Base-by-base conservation (phyloP, 1,140 invertebrate species). In the Plutomurus gul region DNA sequence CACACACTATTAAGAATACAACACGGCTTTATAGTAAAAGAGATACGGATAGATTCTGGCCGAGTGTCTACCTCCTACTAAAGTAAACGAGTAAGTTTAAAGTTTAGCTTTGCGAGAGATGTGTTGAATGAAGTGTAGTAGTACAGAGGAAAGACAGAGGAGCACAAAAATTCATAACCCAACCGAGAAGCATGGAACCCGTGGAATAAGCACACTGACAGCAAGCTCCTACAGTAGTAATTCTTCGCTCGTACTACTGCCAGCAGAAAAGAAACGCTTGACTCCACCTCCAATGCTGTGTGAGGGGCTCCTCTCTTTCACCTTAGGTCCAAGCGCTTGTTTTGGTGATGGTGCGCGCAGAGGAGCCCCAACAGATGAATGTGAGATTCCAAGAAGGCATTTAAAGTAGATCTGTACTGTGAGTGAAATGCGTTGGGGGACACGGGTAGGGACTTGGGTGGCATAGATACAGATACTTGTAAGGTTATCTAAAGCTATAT, bases 191-290 rank as follows among this genome's bases (percentile, higher is more conserved):
- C 56, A 65, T 65, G 56, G 56, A 65, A 65, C 56, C 56, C 56
- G 56, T 65, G 56, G 56, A 65, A 65, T 65, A 65, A 65, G 56
- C 56, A 65, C 56, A 65, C 56, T 65, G 56, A 65, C 56, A 65
- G 56, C 25, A 65, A 30, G 56, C 56, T 65, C 47, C 47, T 65
- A 65, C 56, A 65, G 56, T 65, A 65, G 56, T 65, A 65, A 65
- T 65, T 65, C 56, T 30, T 30, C n/a, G 10, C 56, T 13, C 36
- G 22, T 65, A 65, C 56, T 65, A 27, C 56, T 33, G 5, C 56
- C n/a, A 11, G 13, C 56, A 65, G 10, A 65, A 65, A 65, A 65
- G 56, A 65, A 8, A 65, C 25, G n/a, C 16, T n/a, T 36, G 3
- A n/a, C 56, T 65, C 56, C 56, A 4, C 56, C 56, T n/a, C 4